Conservation (phyloP, 1,140 invertebrate genomes). For the Scaptomyza graminum region DNA sequence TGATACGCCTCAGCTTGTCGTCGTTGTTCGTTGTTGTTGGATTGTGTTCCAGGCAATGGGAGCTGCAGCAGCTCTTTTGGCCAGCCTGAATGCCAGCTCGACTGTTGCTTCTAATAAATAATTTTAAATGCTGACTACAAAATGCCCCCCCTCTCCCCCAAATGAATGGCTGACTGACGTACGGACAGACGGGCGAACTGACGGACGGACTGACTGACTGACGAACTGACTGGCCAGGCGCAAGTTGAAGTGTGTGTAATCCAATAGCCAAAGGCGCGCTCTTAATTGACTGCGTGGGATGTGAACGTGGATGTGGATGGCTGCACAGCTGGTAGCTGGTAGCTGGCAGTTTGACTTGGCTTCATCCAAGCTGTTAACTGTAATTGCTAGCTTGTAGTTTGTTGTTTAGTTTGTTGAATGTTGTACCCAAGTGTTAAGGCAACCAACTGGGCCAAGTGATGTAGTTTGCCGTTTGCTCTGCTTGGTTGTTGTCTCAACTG, state of each 20-base stretch:
- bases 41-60: conserved; percentile 7
- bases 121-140: conserved; percentile 79
- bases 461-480: conserved; percentile 5
- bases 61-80: conserved; percentile 10
- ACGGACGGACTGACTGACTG: neutral
- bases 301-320: conserved; percentile 33
- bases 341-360: conserved; percentile 8
- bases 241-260: conserved; percentile 74
- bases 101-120: conserved; percentile 79
- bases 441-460: conserved; percentile 42
- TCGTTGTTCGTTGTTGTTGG: no score
- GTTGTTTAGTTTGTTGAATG: conserved; percentile 13
- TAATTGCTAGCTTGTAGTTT: conserved; percentile 43
- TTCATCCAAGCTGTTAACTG: conserved; percentile 15
- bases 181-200: neutral
- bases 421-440: conserved; percentile 12
- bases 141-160: conserved; percentile 10
- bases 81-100: conserved; percentile 31
- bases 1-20: conserved; percentile 58
- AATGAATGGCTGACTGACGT: conserved; percentile 12
- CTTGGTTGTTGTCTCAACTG: no score
- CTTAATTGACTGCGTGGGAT: conserved; percentile 78
- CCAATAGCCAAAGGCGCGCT: conserved; percentile 73
- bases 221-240: conserved; percentile 15
- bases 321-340: conserved; percentile 29